Base-by-base conservation (phyloP, 2,113 vertebrate genomes). In the Periophthalmodon schlosseri region DNA sequence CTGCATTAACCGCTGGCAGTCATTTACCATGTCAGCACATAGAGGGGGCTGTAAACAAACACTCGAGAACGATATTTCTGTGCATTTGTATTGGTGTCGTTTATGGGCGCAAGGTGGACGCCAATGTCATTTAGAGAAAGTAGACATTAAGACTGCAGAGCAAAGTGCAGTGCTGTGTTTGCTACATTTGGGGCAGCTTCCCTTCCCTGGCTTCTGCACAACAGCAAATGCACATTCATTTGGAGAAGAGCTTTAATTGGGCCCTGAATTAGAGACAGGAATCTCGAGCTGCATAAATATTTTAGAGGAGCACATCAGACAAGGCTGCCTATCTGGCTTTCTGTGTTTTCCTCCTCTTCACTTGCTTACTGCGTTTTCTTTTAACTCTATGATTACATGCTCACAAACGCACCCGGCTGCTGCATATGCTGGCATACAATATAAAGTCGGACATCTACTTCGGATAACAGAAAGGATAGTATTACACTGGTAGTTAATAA, bases 201-300 rank as follows among this genome's bases (percentile, higher is more conserved):
- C 44, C 66, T 52, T n/a, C 68, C 33, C 72, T 72, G 69, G 72
- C 75, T 77, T 52, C 47, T 39, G 72, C 79, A 73, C 76, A 68
- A 54, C 47, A 24, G 44, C 66, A 68, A 49, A 68, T 75, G 78
- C 84, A 82, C 82, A 81, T 78, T 82, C 83, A 82, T 83, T 89
- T 84, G 64, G 79, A 81, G 24, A 75, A 57, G 74, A 68, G 71
- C 83, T 83, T 88, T 90, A 88, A 90, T 91, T 91, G 88, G 81
- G 79, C 80, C 73, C 76, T 12, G 65, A 89, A 87, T 91, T 87
- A 74, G 82, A 85, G 80, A 82, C 84, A 81, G 80, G 81, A 86
- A 87, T 89, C 87, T 90, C 78, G 33, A 61, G 86, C 78, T 68
- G 16, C 82, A 89, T 92, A 77, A 88, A 91, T 91, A 89, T 87